Evolutionary conservation across 2,113 vertebrate genomes (phyloP).

Genomic region (Philantomba maxwellii): DNA sequence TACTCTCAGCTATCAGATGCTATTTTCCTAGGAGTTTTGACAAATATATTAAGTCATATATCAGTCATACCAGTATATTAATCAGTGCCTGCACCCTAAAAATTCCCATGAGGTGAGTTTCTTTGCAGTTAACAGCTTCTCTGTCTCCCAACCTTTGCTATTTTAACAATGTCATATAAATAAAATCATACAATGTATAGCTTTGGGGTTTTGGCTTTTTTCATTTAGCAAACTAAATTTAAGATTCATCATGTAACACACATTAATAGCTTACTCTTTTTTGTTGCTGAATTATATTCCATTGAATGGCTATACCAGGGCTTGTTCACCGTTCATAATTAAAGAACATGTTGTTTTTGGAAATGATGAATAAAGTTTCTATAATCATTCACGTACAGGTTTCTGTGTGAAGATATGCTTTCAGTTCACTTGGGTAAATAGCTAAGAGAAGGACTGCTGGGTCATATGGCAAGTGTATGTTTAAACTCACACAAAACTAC

Average conservation of each 20-base stretch:
- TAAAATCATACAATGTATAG: neutral
- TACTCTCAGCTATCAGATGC: neutral
- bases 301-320: neutral
- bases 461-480: neutral
- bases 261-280: neutral
- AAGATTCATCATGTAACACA: neutral
- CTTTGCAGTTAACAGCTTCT: neutral
- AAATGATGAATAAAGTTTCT: neutral
- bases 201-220: neutral
- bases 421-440: neutral
- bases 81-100: neutral
- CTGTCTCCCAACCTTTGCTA: neutral
- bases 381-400: neutral
- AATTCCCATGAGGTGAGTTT: neutral
- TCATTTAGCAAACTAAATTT: neutral
- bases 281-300: neutral
- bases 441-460: neutral
- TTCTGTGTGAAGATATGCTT: neutral
- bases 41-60: neutral
- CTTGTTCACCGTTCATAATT: neutral
- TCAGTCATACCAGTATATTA: neutral
- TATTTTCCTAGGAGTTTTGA: neutral
- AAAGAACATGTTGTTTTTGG: neutral
- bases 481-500: neutral
- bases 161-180: neutral